Evolutionary conservation across 2,888 invertebrate species (phyloP), one percentile per base, ranked within the genome.

Genomic region (Lasioglossum oenotherae): DNA sequence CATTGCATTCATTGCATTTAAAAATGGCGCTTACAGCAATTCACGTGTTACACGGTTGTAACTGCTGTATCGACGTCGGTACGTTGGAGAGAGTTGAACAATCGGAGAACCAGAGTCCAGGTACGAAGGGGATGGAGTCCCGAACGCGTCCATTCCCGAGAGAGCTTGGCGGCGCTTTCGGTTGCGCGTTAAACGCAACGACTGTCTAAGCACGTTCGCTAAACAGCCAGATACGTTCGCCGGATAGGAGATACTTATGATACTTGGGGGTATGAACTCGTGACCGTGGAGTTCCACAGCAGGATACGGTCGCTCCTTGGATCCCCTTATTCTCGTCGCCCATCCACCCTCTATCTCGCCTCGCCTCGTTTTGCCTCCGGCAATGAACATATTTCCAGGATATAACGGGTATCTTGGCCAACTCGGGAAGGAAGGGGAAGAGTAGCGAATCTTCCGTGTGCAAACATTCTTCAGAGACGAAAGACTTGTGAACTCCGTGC

Each of bases 241-340:
- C 81, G 89, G 92, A 92, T 92, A 92, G 90, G 81, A 92, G 91
- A 92, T 92, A 92, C 92, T 92, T 92, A 91, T 91, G 90, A 91
- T 89, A 92, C 91, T 92, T 90, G 75, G 80, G 89, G 86, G 88
- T 91, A 90, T 82, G 89, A 92, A 91, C 90, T 92, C 91, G 92
- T 92, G 92, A 92, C 92, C 92, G 90, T 86, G 60, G 84, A 80
- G 85, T 87, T 85, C 81, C 85, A 74, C 27, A 49, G 81, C 79
- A 78, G 86, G 86, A 90, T 92, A 86, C 49, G 81, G 84, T 88
- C 88, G 85, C 75, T 81, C 44, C 23, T 38, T 69, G 41, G 23
- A 31, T 8, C 74, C 60, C 12, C 79, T 76, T 82, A 74, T 60
- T 44, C 44, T 31, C 46, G 3, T 31, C 4, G 31, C 46, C 46